Percentiles rank a stretch among this genome's conserved stretches.
Conservation (phyloP, 64 coral and sea anemone genomes). For the Hydrozoanthus tunicans region DNA sequence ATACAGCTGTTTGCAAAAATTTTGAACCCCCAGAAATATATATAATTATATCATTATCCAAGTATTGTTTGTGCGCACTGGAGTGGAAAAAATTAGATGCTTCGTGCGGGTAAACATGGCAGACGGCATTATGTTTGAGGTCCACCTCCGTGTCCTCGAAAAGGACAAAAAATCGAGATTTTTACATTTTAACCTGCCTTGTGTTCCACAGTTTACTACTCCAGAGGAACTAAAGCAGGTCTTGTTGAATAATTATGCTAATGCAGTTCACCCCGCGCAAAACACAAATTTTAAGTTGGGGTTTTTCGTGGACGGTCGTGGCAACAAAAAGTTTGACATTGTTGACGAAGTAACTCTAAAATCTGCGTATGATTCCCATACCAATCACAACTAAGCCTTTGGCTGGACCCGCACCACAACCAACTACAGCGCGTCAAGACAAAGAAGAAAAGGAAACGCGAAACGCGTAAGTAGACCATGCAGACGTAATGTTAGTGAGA, state of each 20-base stretch:
- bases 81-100: neutral
- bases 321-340: slow-evolving; percentile 58
- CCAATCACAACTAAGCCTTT: neutral
- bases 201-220: slow-evolving; percentile 14
- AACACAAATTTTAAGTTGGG: slow-evolving; percentile 21
- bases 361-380: slow-evolving; percentile 2
- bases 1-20: slow-evolving; percentile 12
- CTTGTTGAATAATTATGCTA: slow-evolving; percentile 17
- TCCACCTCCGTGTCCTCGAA: slow-evolving; percentile 20
- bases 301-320: slow-evolving; percentile 31
- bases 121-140: neutral
- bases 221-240: slow-evolving; percentile 43
- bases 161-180: slow-evolving; percentile 19
- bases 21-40: slow-evolving; percentile 21
- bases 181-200: slow-evolving; percentile 17
- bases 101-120: neutral
- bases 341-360: slow-evolving; percentile 26
- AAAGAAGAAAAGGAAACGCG: slow-evolving; percentile 11
- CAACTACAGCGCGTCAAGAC: neutral
- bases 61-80: slow-evolving; percentile 5
- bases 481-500: neutral
- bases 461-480: slow-evolving; percentile 14
- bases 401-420: slow-evolving; percentile 42
- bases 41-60: neutral
- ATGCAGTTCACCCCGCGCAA: slow-evolving; percentile 11